Evolutionary conservation across 64 coral and sea anemone species (phyloP), one percentile per base, ranked within the genome.

Genomic region (Exaiptasia diaphana): DNA sequence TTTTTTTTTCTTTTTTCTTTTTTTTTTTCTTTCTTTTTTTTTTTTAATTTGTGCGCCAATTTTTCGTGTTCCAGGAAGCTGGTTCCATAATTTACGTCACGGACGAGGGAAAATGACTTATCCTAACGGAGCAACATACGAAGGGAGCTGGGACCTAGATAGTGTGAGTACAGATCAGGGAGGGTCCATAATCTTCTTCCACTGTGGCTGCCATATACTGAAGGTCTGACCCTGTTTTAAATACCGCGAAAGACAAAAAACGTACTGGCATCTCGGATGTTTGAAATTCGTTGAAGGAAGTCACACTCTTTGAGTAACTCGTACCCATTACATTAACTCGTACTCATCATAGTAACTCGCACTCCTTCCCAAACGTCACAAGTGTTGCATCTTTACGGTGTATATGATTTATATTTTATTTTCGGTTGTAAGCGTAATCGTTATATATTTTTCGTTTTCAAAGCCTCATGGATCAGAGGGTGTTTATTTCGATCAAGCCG

Each of bases 381-480:
- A n/a, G n/a, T n/a, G n/a, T n/a, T n/a, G n/a, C n/a, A n/a, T n/a
- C n/a, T n/a, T n/a, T n/a, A n/a, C n/a, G n/a, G n/a, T n/a, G n/a
- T n/a, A n/a, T n/a, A n/a, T n/a, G n/a, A n/a, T n/a, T n/a, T n/a
- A n/a, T n/a, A n/a, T n/a, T n/a, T n/a, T n/a, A n/a, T n/a, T n/a
- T n/a, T n/a, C n/a, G n/a, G n/a, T n/a, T n/a, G n/a, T n/a, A n/a
- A n/a, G n/a, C n/a, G n/a, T n/a, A n/a, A n/a, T n/a, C n/a, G n/a
- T n/a, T n/a, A n/a, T n/a, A n/a, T n/a, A n/a, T n/a, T n/a, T n/a
- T n/a, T n/a, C n/a, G n/a, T n/a, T n/a, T n/a, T n/a, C n/a, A n/a
- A n/a, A n/a, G n/a, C n/a, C n/a, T 75, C 83, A 87, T 80, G 68
- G 85, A 8, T 59, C 82, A 53, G 70, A 69, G 26, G 90, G 90